Evolutionary conservation across 2,797 vertebrate species (phyloP).

Genomic region (Microctenopoma steveboyesi): DNA sequence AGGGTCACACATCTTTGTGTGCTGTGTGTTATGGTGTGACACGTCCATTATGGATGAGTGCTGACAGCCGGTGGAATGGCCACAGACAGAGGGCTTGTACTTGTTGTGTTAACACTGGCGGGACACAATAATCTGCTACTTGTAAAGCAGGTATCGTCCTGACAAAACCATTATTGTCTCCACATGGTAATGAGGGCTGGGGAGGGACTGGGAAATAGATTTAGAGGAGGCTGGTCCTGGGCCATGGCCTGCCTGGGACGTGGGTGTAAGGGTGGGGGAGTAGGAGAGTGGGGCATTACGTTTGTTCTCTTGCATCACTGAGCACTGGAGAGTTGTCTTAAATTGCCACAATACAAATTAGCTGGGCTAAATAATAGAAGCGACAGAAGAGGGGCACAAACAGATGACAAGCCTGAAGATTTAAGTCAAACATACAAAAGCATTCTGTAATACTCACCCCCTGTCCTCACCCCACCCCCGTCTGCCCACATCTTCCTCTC

Average conservation of each 20-base stretch:
- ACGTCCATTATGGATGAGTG: constrained; percentile 85
- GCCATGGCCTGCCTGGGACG: constrained; percentile 69
- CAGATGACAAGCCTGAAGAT: constrained; percentile 91
- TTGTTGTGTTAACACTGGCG: constrained; percentile 87
- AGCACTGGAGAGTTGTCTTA: constrained; percentile 89
- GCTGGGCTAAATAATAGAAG: constrained; percentile 76
- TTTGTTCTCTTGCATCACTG: constrained; percentile 86
- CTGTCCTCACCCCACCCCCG: constrained; percentile 18
- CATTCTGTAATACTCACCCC: constrained; percentile 71
- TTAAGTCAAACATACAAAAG: constrained; percentile 90
- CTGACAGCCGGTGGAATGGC: constrained; percentile 87
- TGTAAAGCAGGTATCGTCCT: constrained; percentile 92
- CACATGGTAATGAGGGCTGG: constrained; percentile 87
- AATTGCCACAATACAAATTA: constrained; percentile 95
- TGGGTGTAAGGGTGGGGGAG: constrained; percentile 47
- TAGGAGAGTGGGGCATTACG: constrained; percentile 76
- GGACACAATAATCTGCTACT: constrained; percentile 90
- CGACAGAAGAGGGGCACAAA: constrained; percentile 66
- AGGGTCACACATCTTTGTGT: constrained; percentile 82
- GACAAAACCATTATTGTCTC: constrained; percentile 89
- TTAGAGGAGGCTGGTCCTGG: constrained; percentile 82
- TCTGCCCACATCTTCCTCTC: constrained; percentile 67
- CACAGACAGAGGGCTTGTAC: constrained; percentile 86
- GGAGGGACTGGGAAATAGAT: constrained; percentile 84
- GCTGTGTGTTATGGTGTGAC: constrained; percentile 80